phyloP scores from a whole-genome alignment of 2,113 vertebrate genomes.

The Scophthalmus maximus region DNA sequence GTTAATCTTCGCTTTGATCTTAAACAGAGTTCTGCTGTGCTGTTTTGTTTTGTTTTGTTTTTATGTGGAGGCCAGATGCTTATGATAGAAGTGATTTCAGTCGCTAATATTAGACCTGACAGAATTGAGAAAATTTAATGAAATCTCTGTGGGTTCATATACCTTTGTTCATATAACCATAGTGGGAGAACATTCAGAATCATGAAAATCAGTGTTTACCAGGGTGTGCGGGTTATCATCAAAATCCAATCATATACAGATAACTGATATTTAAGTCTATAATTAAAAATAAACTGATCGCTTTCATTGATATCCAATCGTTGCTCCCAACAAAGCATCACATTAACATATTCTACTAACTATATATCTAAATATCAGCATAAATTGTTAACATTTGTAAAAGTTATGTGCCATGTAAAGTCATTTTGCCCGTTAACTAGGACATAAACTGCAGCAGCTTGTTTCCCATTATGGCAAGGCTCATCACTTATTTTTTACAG shows the following conservation, averaged over 20 bases:
- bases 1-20: constrained; percentile 60
- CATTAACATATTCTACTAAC: too few relatives aligned
- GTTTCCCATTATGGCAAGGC: constrained; percentile 6
- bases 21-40: constrained; percentile 22
- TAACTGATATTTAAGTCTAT: neutral
- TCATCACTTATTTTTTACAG: constrained; percentile 41
- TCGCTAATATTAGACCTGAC: constrained; percentile 43
- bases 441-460: constrained; percentile 31
- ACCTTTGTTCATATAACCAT: neutral
- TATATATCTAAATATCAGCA: neutral
- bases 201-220: constrained; percentile 22
- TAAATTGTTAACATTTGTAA: constrained; percentile 25
- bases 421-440: constrained; percentile 12
- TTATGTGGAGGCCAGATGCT: constrained; percentile 26
- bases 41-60: constrained; percentile 38
- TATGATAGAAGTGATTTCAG: constrained; percentile 44
- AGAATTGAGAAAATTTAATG: constrained; percentile 52
- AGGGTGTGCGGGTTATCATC: constrained; percentile 1
- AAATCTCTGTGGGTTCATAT: constrained; percentile 43
- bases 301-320: too few relatives aligned
- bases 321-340: neutral
- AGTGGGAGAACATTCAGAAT: constrained; percentile 23
- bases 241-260: constrained; percentile 8
- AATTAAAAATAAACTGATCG: too few relatives aligned
- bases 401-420: constrained; percentile 15